Conservation (phyloP, 1,140 invertebrate species). For the Drosophila chauvacae region DNA sequence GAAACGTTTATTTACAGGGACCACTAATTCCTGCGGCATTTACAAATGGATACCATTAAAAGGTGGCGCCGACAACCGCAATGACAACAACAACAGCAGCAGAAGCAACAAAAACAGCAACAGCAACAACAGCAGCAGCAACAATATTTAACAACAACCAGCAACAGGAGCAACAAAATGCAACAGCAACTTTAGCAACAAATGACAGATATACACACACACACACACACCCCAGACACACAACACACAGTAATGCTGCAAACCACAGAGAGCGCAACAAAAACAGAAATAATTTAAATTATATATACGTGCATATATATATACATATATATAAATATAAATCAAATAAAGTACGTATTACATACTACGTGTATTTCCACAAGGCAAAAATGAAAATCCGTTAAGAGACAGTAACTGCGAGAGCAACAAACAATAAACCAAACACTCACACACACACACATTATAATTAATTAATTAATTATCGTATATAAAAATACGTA, state of each 20-base stretch:
- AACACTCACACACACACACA: constrained; percentile 39
- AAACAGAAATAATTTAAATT: constrained; percentile 55
- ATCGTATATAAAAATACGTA: constrained; percentile 56
- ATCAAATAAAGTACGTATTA: constrained; percentile 53
- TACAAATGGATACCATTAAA: constrained; percentile 97
- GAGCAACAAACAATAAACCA: constrained; percentile 68
- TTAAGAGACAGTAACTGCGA: constrained; percentile 58
- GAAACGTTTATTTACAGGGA: constrained; percentile 88
- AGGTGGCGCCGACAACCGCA: constrained; percentile 81
- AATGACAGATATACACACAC: constrained; percentile 34
- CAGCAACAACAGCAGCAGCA: constrained; percentile 49
- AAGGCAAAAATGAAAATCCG: constrained; percentile 59
- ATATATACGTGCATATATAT: constrained; percentile 40
- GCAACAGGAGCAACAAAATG: constrained; percentile 53
- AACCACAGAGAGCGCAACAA: constrained; percentile 63
- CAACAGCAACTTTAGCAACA: constrained; percentile 55
- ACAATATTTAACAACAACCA: constrained; percentile 29
- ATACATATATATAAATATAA: constrained; percentile 41
- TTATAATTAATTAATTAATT: constrained; percentile 78
- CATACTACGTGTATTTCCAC: constrained; percentile 39
- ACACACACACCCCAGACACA: constrained; percentile 13
- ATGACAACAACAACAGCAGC: constrained; percentile 70
- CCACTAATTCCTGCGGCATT: constrained; percentile 96
- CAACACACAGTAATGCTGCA: constrained; percentile 59
- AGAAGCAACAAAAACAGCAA: constrained; percentile 43